Base-by-base conservation (phyloP, 1,140 invertebrate species). In the Calephelis virginiensis region DNA sequence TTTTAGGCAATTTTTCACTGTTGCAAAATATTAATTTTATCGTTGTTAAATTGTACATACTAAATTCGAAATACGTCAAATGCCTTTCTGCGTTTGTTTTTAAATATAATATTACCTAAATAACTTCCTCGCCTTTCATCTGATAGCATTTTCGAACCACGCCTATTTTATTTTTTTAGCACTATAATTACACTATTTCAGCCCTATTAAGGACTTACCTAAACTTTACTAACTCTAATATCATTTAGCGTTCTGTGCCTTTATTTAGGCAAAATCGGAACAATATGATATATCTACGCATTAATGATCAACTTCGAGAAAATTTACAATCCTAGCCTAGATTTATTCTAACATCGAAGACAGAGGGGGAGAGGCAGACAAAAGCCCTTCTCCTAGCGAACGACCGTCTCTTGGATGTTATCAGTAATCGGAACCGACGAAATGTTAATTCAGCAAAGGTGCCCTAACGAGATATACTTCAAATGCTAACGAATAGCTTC, bases 251-350 rank as follows among this genome's bases (percentile, higher is more conserved):
- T 48, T 48, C 64, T 70, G 72, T 65, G 46, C 75, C 67, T 48
- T 59, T 60, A 43, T 62, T 38, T 8, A 37, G 61, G 69, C 69
- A 60, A 66, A 60, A 48, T 14, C 74, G 66, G 60, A 53, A 67
- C 74, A 67, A n/a, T 72, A 76, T 76, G 75, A 76, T 76, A 76
- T 76, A 72, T 76, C 72, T 74, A 76, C 72, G 72, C 66, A 56
- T 28, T 28, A 28, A 28, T 67, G 71, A 46, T 74, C 70, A 76
- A 76, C 70, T 72, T 68, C 67, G 61, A 70, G 70, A 66, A 72
- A 74, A 76, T 76, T 63, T 76, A 76, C 74, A 76, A 68, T 60
- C 68, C 68, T 74, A 68, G 43, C 61, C 70, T 74, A 74, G 48
- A 12, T 59, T 43, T 53, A 56, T 59, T 46, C 63, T 63, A 50